A percentile compares a stretch with the other conserved stretches of the same genome.
Conservation (phyloP, 2,113 vertebrate species). For the Brachyhypopomus gauderio region DNA sequence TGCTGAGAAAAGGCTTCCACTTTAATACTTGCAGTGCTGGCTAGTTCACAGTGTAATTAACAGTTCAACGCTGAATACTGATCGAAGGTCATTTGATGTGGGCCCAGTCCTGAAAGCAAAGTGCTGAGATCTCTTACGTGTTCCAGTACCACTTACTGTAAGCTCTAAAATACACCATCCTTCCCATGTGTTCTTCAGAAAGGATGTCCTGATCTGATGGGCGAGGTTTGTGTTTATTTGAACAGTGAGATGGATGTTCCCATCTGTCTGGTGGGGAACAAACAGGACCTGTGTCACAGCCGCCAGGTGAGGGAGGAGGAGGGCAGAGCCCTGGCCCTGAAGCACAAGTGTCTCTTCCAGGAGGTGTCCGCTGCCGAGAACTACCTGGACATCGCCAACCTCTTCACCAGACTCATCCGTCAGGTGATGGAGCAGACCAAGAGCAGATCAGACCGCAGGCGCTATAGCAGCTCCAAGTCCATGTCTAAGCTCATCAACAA, state of each 20-base stretch:
- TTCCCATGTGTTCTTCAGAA: not conserved
- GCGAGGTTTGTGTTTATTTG: conserved; percentile 13
- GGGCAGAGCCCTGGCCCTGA: conserved; percentile 68
- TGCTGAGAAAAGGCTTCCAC: not conserved
- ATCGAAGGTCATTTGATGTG: not conserved
- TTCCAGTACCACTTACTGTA: not conserved
- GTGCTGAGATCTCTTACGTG: not conserved
- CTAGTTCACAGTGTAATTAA: not conserved
- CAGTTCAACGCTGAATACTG: not conserved
- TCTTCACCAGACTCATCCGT: conserved; percentile 76
- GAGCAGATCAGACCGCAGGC: conserved; percentile 67
- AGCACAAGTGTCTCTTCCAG: conserved; percentile 73
- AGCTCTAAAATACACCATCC: not conserved
- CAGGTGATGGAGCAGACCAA: conserved; percentile 74
- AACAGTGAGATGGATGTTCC: conserved; percentile 69
- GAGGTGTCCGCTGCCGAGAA: conserved; percentile 77
- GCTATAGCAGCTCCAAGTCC: conserved; percentile 78
- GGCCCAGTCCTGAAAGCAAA: not conserved
- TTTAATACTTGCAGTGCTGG: not conserved
- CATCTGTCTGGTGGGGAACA: conserved; percentile 77
- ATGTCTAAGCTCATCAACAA: conserved; percentile 80
- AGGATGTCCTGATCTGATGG: not conserved
- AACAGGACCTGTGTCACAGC: conserved; percentile 76
- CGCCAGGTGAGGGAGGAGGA: conserved; percentile 76
- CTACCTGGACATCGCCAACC: conserved; percentile 74